Evolutionary conservation across 2,888 invertebrate species (phyloP), one percentile per base, ranked within the genome.

Genomic region (Diarsia rubi): DNA sequence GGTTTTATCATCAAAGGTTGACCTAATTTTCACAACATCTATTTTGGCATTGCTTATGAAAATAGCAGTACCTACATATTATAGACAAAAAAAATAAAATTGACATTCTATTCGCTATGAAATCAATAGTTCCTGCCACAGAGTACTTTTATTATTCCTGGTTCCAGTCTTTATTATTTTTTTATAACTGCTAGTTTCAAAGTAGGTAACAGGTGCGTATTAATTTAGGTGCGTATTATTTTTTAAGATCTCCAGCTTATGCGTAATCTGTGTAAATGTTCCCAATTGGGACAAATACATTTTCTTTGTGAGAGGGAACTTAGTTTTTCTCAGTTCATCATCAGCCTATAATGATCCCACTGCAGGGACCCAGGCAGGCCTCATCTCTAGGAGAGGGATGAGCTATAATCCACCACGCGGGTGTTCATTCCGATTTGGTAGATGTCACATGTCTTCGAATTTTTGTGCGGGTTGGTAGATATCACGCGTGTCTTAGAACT

Each of bases 181-280:
- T 78, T 78, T 45, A 52, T 68, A 68, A 2, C n/a, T 47, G 45
- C 59, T 68, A 16, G 16, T 59, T 68, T 64, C 45, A 47, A 14
- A 67, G 67, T 19, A 14, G 64, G 67, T 19, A 44, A 72, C 66
- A 78, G n/a, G n/a, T n/a, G n/a, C n/a, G n/a, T 37, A 31, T 31
- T 31, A n/a, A n/a, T n/a, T n/a, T n/a, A n/a, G n/a, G 37, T 37
- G 37, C 8, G 8, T 37, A 37, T 37, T 37, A 6, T 37, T 37
- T 37, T 37, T 8, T 37, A 37, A 37, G 37, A 42, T n/a, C 14
- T 42, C 42, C 42, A 37, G 42, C 12, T n/a, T 62, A 62, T 14
- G 14, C 24, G 1, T 24, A 57, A 57, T 1, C 4, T 52, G 12
- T n/a, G n/a, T 9, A n/a, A n/a, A 52, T 52, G 5, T 27, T 27